A percentile compares a stretch with the other conserved stretches of the same genome.
phyloP scores from a whole-genome alignment of 2,113 vertebrate species.

The Syngnathoides biaculeatus region DNA sequence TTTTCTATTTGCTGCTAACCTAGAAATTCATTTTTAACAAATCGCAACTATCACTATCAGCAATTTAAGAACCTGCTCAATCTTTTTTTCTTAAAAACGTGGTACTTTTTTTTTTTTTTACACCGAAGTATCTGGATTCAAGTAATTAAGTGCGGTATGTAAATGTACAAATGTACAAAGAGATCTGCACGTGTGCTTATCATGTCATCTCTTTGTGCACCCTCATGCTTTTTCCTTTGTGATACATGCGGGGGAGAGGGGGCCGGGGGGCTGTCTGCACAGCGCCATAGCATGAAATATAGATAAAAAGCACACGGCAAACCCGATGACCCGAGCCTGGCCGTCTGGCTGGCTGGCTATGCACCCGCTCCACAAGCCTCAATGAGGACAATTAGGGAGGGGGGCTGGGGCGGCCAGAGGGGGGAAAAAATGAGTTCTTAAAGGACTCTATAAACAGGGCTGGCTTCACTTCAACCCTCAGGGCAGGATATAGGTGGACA shows the following conservation, averaged over 20 bases:
- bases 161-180: not conserved
- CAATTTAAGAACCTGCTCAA: not conserved
- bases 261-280: slow-evolving; percentile 26
- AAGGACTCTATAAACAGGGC: slow-evolving; percentile 62
- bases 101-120: slow-evolving; percentile 24
- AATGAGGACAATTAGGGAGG: slow-evolving; percentile 80
- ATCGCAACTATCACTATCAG: not conserved
- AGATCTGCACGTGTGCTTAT: slow-evolving; percentile 1
- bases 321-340: slow-evolving; percentile 81
- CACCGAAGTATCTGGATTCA: not conserved
- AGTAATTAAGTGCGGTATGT: not conserved
- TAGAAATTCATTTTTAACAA: not conserved
- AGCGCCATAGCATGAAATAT: slow-evolving; percentile 62
- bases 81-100: slow-evolving; percentile 11
- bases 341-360: slow-evolving; percentile 66
- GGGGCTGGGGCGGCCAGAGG: slow-evolving; percentile 32
- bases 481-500: slow-evolving; percentile 54
- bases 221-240: slow-evolving; percentile 31
- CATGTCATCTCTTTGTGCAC: slow-evolving; percentile 30
- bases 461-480: slow-evolving; percentile 53
- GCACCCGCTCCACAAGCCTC: slow-evolving; percentile 77
- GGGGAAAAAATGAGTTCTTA: slow-evolving; percentile 63
- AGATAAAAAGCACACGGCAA: slow-evolving; percentile 74
- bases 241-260: not conserved
- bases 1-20: not conserved